Conservation (phyloP, 2,113 vertebrate species). For the Gavia stellata region DNA sequence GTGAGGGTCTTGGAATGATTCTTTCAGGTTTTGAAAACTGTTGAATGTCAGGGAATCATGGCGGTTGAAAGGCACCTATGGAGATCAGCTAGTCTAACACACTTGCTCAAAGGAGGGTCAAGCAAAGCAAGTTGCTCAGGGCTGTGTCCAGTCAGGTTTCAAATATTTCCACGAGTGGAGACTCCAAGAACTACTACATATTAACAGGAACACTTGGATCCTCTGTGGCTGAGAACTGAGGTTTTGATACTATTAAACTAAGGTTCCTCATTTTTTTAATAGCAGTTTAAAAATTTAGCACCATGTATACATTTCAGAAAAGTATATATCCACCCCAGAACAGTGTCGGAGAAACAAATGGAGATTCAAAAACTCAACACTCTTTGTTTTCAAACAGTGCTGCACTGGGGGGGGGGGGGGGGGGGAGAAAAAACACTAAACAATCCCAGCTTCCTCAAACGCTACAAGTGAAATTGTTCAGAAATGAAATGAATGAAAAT, state of each 20-base stretch:
- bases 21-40: not conserved
- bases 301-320: not conserved
- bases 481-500: not conserved
- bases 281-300: not conserved
- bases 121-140: not conserved
- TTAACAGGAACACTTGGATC: not conserved
- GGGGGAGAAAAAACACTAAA: not conserved
- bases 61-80: not conserved
- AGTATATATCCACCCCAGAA: not conserved
- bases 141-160: not conserved
- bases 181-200: not conserved
- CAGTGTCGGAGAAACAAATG: not conserved
- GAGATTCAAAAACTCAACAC: not conserved
- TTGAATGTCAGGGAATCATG: fast-evolving
- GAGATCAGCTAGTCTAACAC: not conserved
- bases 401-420: no score
- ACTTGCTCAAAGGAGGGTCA: not conserved
- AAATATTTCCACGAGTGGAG: not conserved
- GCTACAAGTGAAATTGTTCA: not conserved
- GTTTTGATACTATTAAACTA: not conserved
- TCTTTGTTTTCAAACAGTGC: not conserved
- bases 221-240: not conserved
- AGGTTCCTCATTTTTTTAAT: not conserved
- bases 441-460: not conserved
- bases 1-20: not conserved